A percentile compares a stretch with the other conserved stretches of the same genome.
Evolutionary conservation across 1,140 invertebrate genomes (phyloP).

Genomic region (Dermatophagoides farinae): DNA sequence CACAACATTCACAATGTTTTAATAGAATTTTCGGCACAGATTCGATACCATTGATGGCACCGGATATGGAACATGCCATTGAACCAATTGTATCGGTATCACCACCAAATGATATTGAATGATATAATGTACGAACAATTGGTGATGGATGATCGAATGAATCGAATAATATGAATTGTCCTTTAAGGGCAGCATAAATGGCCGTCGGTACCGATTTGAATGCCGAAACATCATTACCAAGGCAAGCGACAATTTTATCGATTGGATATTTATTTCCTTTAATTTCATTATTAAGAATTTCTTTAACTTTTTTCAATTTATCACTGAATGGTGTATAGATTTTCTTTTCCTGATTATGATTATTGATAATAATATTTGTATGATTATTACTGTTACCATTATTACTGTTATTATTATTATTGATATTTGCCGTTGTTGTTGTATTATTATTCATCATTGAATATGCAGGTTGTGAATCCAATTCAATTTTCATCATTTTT

Average conservation of each 20-base stretch:
- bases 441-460: slow-evolving; percentile 5
- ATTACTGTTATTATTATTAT: too few relatives aligned
- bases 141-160: slow-evolving; percentile 36
- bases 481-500: slow-evolving; percentile 38
- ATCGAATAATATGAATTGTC: slow-evolving; percentile 29
- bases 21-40: slow-evolving; percentile 35
- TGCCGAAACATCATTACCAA: slow-evolving; percentile 43
- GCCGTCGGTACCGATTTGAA: slow-evolving; percentile 51
- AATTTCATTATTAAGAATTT: slow-evolving; percentile 20
- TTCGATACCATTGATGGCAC: slow-evolving; percentile 45
- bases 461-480: slow-evolving; percentile 28
- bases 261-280: slow-evolving; percentile 10
- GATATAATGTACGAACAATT: slow-evolving; percentile 42
- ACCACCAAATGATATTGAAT: slow-evolving; percentile 48
- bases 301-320: slow-evolving; percentile 23
- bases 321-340: slow-evolving; percentile 20
- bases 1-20: slow-evolving; percentile 37
- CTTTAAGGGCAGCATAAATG: slow-evolving; percentile 46
- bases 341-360: too few relatives aligned
- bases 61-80: slow-evolving; percentile 53
- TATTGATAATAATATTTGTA: background rate
- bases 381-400: too few relatives aligned
- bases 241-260: slow-evolving; percentile 33
- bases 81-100: slow-evolving; percentile 58
- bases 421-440: too few relatives aligned